Evolutionary conservation across 2,797 vertebrate species (phyloP).

Genomic region (Arremon aurantiirostris): DNA sequence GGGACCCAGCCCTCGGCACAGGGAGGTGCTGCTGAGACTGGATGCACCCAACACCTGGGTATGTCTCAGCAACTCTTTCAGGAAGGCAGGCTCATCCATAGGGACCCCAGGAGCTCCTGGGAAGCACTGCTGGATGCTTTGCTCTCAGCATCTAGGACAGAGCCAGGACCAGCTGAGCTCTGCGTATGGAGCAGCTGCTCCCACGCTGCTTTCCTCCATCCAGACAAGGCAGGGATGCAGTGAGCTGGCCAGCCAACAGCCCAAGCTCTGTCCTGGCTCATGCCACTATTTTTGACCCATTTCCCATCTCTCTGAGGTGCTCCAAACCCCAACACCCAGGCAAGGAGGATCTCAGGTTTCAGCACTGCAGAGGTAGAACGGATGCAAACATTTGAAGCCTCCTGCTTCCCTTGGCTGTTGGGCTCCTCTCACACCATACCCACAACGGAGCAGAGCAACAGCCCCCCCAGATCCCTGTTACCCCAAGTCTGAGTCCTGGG

Average conservation of each 20-base stretch:
- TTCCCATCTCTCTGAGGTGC: neutral
- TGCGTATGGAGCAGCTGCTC: neutral
- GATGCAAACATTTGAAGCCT: rapidly evolving
- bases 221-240: neutral
- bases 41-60: neutral
- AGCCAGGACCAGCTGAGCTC: neutral
- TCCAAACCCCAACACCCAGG: neutral
- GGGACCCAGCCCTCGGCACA: rapidly evolving
- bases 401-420: neutral
- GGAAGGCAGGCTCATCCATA: rapidly evolving
- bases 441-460: rapidly evolving
- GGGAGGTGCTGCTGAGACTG: neutral
- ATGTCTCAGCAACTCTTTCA: neutral
- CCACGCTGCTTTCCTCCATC: neutral
- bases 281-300: neutral
- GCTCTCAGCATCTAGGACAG: neutral
- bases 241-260: neutral
- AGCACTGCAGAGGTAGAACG: neutral
- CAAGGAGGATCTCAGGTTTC: neutral
- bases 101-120: neutral
- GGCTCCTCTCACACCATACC: neutral
- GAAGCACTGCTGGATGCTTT: neutral
- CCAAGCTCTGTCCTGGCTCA: neutral
- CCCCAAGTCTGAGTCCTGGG: neutral
- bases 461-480: neutral